Percentiles rank a stretch among this genome's conserved stretches.
These are phyloP conservation scores for Fissipunctia ypsillon DNA, from an alignment of 2,888 invertebrate genomes.

Conservation along the genomic window DNA sequence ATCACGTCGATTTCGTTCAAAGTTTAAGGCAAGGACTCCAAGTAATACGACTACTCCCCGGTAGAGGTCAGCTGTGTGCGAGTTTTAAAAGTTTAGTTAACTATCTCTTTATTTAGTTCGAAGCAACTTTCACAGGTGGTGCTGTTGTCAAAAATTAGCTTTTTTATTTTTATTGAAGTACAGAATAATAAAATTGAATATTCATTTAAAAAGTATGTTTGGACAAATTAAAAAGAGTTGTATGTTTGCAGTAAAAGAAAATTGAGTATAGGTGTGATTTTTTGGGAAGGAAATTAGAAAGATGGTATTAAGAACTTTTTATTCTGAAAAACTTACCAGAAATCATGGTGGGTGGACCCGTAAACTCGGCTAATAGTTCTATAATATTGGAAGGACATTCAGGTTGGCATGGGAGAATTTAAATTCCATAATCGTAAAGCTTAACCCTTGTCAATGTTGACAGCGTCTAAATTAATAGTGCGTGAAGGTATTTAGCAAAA, in stretches of 20 bases:
- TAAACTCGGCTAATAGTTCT: slow-evolving; percentile 20
- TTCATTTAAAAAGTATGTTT: not conserved
- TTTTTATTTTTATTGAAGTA: not conserved
- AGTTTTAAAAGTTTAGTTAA: slow-evolving; percentile 75
- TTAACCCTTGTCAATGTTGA: slow-evolving; percentile 85
- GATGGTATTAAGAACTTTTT: not conserved
- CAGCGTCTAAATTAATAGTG: slow-evolving; percentile 84
- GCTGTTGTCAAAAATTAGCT: slow-evolving; percentile 65
- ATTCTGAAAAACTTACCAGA: not conserved
- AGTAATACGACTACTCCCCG: slow-evolving; percentile 80
- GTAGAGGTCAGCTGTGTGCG: slow-evolving; percentile 82
- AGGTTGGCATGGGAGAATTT: slow-evolving; percentile 72
- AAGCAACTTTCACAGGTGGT: slow-evolving; percentile 80
- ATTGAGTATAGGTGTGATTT: not conserved
- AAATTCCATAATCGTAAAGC: slow-evolving; percentile 79
- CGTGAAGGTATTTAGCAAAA: slow-evolving; percentile 82
- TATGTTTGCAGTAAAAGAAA: not conserved
- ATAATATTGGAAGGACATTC: slow-evolving; percentile 49
- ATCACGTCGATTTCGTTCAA: slow-evolving; percentile 66
- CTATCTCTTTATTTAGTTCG: slow-evolving; percentile 80
- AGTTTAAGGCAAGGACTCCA: slow-evolving; percentile 67
- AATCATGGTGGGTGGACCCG: not conserved
- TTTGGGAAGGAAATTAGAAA: not conserved
- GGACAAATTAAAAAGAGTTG: not conserved
- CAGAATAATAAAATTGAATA: not conserved